Evolutionary conservation across 2,113 vertebrate species (phyloP).

Genomic region (Tragelaphus buxtoni): DNA sequence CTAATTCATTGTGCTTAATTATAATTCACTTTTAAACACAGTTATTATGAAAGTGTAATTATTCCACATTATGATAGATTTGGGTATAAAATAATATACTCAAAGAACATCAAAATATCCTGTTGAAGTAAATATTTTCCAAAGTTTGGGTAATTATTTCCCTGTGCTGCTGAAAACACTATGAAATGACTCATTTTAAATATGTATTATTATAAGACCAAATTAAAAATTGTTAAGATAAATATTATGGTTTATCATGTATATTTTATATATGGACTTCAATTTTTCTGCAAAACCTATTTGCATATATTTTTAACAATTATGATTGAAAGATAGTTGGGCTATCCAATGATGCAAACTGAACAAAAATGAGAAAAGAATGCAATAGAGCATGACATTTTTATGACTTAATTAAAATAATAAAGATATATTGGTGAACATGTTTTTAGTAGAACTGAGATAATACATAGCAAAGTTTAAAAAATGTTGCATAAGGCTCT

Average conservation of each 20-base stretch:
- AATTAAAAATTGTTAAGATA: constrained; percentile 8
- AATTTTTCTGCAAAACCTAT: background rate
- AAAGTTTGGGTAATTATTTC: background rate
- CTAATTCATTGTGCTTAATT: constrained; percentile 60
- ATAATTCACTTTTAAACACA: constrained; percentile 64
- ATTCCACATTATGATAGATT: constrained; percentile 60
- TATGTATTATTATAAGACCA: constrained; percentile 9
- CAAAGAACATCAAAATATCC: constrained; percentile 56
- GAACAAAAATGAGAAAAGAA: constrained; percentile 11
- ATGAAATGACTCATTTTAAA: constrained; percentile 47
- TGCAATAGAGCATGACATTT: background rate
- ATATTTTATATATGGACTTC: background rate
- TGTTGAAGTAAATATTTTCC: constrained; percentile 64
- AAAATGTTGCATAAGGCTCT: background rate
- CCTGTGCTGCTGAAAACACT: background rate
- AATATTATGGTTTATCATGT: constrained; percentile 3
- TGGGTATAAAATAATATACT: constrained; percentile 42
- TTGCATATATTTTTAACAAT: background rate
- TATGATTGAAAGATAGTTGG: constrained; percentile 9
- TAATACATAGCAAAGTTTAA: background rate
- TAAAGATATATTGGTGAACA: background rate
- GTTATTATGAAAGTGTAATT: constrained; percentile 56
- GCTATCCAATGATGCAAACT: background rate
- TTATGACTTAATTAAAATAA: background rate
- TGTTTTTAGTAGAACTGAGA: background rate